Evolutionary conservation across 2,888 invertebrate genomes (phyloP), one percentile per base, ranked within the genome.

Genomic region (Tribolium freemani): DNA sequence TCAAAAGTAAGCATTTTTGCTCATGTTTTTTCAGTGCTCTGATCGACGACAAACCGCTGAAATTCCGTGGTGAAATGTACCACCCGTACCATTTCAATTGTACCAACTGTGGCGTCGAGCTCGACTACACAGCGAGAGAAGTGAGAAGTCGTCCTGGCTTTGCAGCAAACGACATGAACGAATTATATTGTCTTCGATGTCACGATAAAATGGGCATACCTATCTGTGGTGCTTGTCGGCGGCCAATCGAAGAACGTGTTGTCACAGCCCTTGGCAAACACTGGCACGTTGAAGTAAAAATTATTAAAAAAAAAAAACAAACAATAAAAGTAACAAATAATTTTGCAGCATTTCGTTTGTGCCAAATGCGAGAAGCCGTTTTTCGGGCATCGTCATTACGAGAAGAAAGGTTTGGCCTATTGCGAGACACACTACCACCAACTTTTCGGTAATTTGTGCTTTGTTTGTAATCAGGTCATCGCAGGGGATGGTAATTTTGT

Each of bases 141-240:
- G 97, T 99, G 68, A 94, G 96, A 84, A 93, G 96, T 81, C 90
- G 96, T 64, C 94, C 96, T 0, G 96, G 96, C 5, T 94, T 94
- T 84, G 94, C 96, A 45, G 94, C 94, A 69, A 96, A 96, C 83
- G 96, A 96, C 85, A 93, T 96, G 91, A 96, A 96, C 84, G 98
- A 99, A 83, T 88, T 99, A 67, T 99, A 98, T 87, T 99, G 99
- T 85, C 90, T 99, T 77, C 92, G 99, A 66, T 99, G 99, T 85
- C 98, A 99, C 84, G 99, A 99, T 87, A 98, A 99, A 89, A 99
- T 99, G 98, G 99, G 99, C 26, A 98, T 99, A 76, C 99, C 99
- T n/a, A 99, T 99, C 80, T 99, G 99, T 87, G 99, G 99, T 30
- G 99, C 99, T 61, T 99, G 99, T 86, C 94, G 99, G 61, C 93